Conservation (phyloP, 2,797 vertebrate species). For the Platalea minor region DNA sequence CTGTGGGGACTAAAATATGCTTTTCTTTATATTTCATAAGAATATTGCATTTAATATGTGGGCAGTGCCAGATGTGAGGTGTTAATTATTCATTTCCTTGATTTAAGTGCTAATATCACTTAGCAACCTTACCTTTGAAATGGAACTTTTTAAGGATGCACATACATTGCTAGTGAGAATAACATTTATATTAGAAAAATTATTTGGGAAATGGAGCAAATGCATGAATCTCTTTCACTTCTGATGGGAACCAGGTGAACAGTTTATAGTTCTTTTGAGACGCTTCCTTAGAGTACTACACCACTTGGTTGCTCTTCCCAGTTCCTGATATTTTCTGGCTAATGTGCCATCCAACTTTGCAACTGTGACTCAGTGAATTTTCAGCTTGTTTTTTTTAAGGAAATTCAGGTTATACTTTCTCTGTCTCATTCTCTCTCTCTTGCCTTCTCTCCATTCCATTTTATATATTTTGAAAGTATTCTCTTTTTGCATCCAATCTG, state of each 20-base stretch:
- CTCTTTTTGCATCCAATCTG: not conserved
- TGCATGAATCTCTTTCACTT: not conserved
- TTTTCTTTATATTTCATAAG: not conserved
- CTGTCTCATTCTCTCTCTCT: not conserved
- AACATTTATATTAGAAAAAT: not conserved
- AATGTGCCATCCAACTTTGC: not conserved
- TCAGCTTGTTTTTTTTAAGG: not conserved
- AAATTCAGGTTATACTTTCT: not conserved
- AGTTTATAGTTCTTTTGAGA: not conserved
- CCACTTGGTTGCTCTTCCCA: not conserved
- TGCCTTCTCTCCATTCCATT: not conserved
- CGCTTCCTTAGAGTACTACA: not conserved
- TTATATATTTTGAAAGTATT: not conserved
- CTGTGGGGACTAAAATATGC: not conserved
- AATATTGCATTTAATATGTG: not conserved
- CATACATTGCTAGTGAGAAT: not conserved
- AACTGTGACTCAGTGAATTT: not conserved
- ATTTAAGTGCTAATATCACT: not conserved
- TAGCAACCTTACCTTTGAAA: slow-evolving; percentile 31
- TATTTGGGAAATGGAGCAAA: not conserved
- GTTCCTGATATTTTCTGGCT: not conserved
- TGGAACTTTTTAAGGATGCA: not conserved
- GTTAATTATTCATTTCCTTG: slow-evolving; percentile 29
- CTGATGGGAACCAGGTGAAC: not conserved
- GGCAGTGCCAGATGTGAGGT: slow-evolving; percentile 34